A percentile compares a stretch with the other conserved stretches of the same genome.
phyloP scores from a whole-genome alignment of 1,140 invertebrate species.

The Drosophila persimilis region DNA sequence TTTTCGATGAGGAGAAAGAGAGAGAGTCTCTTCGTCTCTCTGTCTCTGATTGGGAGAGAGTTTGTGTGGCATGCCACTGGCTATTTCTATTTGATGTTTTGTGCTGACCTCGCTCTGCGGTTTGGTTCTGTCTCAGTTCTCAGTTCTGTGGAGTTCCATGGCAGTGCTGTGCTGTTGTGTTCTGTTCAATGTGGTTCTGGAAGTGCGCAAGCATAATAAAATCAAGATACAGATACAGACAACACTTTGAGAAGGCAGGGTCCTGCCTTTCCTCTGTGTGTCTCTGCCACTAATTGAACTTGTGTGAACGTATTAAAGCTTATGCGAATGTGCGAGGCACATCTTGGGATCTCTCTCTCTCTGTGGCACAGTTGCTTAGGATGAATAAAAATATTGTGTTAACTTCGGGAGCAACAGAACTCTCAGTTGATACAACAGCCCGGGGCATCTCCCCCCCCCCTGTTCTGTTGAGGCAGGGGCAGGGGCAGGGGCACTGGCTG shows the following conservation, averaged over 20 bases:
- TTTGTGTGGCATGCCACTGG: slow-evolving; percentile 37
- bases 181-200: slow-evolving; percentile 14
- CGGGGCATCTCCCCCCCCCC: no score
- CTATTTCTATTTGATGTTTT: slow-evolving; percentile 75
- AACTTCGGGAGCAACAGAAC: slow-evolving; percentile 60
- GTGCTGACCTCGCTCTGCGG: slow-evolving; percentile 73
- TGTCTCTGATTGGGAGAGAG: not conserved
- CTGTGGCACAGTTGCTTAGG: slow-evolving; percentile 58
- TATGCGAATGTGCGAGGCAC: slow-evolving; percentile 55
- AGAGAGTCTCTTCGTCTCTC: not conserved
- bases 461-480: no score
- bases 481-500: not conserved
- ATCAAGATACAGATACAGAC: slow-evolving; percentile 68
- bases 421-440: slow-evolving; percentile 47
- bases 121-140: slow-evolving; percentile 31
- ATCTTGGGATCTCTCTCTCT: slow-evolving; percentile 7
- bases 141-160: not conserved
- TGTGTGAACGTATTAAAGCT: slow-evolving; percentile 76
- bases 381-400: slow-evolving; percentile 80
- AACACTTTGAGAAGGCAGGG: not conserved
- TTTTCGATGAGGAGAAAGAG: not conserved
- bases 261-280: no score
- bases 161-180: not conserved
- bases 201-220: slow-evolving; percentile 79
- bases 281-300: slow-evolving; percentile 74